Conservation (phyloP, 1,140 invertebrate genomes). For the Drosophila ananassae region DNA sequence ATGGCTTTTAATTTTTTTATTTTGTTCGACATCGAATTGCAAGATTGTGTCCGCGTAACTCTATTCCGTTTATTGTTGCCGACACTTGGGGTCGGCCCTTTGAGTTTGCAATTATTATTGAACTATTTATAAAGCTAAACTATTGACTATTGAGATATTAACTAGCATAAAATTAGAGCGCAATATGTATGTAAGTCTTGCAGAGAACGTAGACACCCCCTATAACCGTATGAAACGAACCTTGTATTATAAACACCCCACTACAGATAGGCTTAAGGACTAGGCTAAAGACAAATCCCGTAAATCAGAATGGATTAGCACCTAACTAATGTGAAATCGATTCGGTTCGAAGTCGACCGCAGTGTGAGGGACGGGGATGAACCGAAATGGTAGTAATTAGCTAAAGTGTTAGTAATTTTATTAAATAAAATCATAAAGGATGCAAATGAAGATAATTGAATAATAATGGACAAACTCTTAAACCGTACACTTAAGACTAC, state of each 20-base stretch:
- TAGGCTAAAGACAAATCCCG: conserved; percentile 65
- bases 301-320: conserved; percentile 50
- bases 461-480: conserved; percentile 49
- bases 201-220: conserved; percentile 51
- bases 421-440: conserved; percentile 78
- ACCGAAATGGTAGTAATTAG: conserved; percentile 69
- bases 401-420: conserved; percentile 83
- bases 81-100: conserved; percentile 21
- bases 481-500: conserved; percentile 51
- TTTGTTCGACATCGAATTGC: conserved; percentile 7
- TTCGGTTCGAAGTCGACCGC: conserved; percentile 9
- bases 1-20: conserved; percentile 33
- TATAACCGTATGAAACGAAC: conserved; percentile 57
- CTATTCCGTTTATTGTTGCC: conserved; percentile 11
- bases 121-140: conserved; percentile 80
- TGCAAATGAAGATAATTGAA: conserved; percentile 19
- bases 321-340: conserved; percentile 62
- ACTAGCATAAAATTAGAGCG: conserved; percentile 68
- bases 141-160: conserved; percentile 82
- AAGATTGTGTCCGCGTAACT: conserved; percentile 18
- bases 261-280: conserved; percentile 40
- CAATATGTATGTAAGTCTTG: conserved; percentile 61
- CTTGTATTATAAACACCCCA: conserved; percentile 73
- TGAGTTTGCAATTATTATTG: conserved; percentile 76
- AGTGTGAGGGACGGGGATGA: conserved; percentile 16